These are phyloP conservation scores for Hymenochirus boettgeri DNA, from an alignment of 2,113 vertebrate genomes.

Conservation along the genomic window DNA sequence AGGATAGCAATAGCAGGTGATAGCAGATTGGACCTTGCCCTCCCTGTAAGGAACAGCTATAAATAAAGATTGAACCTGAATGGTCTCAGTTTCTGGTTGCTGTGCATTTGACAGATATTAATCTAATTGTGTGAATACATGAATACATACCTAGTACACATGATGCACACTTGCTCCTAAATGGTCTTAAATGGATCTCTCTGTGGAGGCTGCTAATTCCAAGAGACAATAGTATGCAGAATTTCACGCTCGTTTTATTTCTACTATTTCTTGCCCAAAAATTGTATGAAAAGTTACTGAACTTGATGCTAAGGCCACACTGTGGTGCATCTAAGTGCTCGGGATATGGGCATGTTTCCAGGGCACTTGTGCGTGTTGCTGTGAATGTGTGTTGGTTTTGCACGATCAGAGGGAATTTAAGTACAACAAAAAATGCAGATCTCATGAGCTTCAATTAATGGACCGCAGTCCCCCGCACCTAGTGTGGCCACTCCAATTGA, in stretches of 20 bases:
- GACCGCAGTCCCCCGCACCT: too few relatives aligned
- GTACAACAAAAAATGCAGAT: too few relatives aligned
- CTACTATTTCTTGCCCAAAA: slow-evolving; percentile 18
- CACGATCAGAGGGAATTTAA: too few relatives aligned
- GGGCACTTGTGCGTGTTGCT: too few relatives aligned
- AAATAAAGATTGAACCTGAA: slow-evolving; percentile 21
- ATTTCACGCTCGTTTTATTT: slow-evolving; percentile 12
- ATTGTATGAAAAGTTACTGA: slow-evolving; percentile 7
- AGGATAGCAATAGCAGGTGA: slow-evolving; percentile 7
- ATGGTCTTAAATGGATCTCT: slow-evolving; percentile 30
- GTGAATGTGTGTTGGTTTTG: too few relatives aligned
- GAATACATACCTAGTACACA: slow-evolving; percentile 17
- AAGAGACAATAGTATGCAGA: slow-evolving; percentile 14
- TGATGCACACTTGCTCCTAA: slow-evolving; percentile 4
- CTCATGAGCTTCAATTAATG: too few relatives aligned
- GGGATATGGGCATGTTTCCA: too few relatives aligned
- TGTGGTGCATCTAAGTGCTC: too few relatives aligned
- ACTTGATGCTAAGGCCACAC: too few relatives aligned
- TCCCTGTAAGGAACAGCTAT: slow-evolving; percentile 5
- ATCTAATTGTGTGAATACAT: slow-evolving; percentile 35
- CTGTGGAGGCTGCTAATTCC: slow-evolving; percentile 18
- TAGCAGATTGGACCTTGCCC: slow-evolving; percentile 10
- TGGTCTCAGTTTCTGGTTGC: slow-evolving; percentile 18
- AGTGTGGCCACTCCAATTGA: too few relatives aligned
- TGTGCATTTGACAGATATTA: slow-evolving; percentile 21